Conservation (phyloP, 1,140 invertebrate species). For the Episyrphus balteatus region DNA sequence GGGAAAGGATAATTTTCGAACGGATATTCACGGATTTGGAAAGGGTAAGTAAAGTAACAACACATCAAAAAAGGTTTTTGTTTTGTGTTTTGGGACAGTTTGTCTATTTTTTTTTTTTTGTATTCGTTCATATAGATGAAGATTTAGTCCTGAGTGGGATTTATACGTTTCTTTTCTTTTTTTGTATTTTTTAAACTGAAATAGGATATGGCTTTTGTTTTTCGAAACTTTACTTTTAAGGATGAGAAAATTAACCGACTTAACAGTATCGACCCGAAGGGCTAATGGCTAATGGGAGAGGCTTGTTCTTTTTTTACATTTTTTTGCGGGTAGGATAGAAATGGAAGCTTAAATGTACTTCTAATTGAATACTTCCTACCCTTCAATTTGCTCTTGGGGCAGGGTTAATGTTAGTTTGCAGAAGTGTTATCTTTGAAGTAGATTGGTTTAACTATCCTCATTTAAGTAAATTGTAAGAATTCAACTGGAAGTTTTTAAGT, state of each 20-base stretch:
- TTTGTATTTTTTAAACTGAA: constrained; percentile 2
- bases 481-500: no score
- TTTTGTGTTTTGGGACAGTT: neutral
- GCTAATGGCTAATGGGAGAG: neutral
- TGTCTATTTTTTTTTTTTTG: neutral
- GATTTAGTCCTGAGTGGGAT: neutral
- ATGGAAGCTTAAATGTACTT: no score
- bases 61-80: neutral
- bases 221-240: neutral
- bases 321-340: no score
- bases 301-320: neutral
- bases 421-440: no score
- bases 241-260: neutral
- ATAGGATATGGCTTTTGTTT: neutral
- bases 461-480: no score
- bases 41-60: constrained; percentile 45
- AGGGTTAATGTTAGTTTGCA: no score
- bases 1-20: constrained; percentile 69
- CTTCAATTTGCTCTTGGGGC: no score
- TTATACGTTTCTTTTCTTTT: neutral
- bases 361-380: no score
- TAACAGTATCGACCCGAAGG: neutral
- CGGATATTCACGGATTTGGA: constrained; percentile 53
- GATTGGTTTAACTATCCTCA: no score
- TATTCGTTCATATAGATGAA: no score